Percentiles rank a stretch among this genome's conserved stretches.
Conservation (phyloP, 2,888 invertebrate genomes). For the Mythimna vitellina region DNA sequence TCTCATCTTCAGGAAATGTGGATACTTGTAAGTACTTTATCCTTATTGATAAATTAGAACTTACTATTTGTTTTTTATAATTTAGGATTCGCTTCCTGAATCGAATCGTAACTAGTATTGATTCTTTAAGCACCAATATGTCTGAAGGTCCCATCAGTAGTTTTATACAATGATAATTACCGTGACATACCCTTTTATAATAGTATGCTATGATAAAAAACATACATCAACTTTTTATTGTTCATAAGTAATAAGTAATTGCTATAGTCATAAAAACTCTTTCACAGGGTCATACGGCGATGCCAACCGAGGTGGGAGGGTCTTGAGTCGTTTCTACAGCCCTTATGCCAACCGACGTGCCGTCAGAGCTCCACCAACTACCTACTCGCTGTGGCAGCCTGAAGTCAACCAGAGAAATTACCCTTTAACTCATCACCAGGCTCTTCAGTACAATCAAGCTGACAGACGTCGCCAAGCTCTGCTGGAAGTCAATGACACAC, state of each 20-base stretch:
- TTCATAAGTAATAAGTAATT: neutral
- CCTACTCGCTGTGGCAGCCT: constrained; percentile 81
- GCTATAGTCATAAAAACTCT: constrained; percentile 25
- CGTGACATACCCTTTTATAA: neutral
- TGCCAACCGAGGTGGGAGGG: constrained; percentile 80
- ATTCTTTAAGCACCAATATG: neutral
- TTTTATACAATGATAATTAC: neutral
- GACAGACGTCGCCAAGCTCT: constrained; percentile 83
- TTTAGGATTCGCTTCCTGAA: neutral
- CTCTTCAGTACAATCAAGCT: constrained; percentile 80
- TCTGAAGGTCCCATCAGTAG: neutral
- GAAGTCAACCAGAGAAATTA: constrained; percentile 66
- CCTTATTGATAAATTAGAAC: neutral
- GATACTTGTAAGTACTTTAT: constrained; percentile 80
- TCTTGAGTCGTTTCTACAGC: constrained; percentile 83
- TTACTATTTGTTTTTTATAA: neutral
- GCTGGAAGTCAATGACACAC: constrained; percentile 75
- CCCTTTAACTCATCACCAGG: constrained; percentile 64
- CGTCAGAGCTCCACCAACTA: constrained; percentile 79
- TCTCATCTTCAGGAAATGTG: constrained; percentile 82
- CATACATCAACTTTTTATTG: neutral
- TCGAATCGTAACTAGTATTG: neutral
- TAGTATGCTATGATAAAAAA: too few relatives aligned
- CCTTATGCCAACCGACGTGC: constrained; percentile 80
- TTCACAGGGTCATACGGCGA: constrained; percentile 83